Conservation (phyloP, 2,888 invertebrate species). For the Masnerella sp. region DNA sequence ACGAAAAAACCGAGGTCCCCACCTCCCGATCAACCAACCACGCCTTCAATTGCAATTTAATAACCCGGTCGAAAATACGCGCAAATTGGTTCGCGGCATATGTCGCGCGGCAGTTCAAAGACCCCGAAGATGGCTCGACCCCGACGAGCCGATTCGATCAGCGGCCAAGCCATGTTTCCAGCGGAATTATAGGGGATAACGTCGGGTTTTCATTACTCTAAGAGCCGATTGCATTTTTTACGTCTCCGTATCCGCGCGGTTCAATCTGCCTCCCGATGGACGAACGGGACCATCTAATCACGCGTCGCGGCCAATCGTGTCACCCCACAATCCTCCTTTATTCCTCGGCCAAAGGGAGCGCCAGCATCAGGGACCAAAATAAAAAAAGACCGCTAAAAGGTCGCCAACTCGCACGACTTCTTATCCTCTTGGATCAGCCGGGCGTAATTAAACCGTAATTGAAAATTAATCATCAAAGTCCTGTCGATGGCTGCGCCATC, state of each 20-base stretch:
- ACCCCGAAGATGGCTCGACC: conserved; percentile 61
- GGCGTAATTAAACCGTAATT: conserved; percentile 73
- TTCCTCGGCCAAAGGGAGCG: conserved; percentile 56
- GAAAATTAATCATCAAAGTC: conserved; percentile 73
- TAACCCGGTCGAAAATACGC: conserved; percentile 27
- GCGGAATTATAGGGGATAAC: conserved; percentile 69
- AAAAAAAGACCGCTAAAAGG: conserved; percentile 44
- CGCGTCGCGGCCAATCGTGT: conserved; percentile 73
- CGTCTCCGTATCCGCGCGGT: conserved; percentile 67
- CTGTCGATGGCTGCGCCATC: conserved; percentile 30
- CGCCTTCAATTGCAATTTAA: conserved; percentile 37
- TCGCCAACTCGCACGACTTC: conserved; percentile 4
- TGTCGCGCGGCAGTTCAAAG: conserved; percentile 59
- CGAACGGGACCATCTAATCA: conserved; percentile 75
- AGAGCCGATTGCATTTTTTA: conserved; percentile 78
- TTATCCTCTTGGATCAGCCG: conserved; percentile 65
- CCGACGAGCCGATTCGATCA: conserved; percentile 62
- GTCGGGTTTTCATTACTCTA: conserved; percentile 76
- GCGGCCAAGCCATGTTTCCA: conserved; percentile 57
- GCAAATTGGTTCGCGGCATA: conserved; percentile 54
- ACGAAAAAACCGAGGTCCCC: not conserved
- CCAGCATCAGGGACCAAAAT: conserved; percentile 45
- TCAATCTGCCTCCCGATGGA: conserved; percentile 72
- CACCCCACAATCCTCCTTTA: conserved; percentile 63
- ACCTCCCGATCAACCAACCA: conserved; percentile 2